Conservation (phyloP, 2,888 invertebrate genomes). For the Agrenia bidenticulata region DNA sequence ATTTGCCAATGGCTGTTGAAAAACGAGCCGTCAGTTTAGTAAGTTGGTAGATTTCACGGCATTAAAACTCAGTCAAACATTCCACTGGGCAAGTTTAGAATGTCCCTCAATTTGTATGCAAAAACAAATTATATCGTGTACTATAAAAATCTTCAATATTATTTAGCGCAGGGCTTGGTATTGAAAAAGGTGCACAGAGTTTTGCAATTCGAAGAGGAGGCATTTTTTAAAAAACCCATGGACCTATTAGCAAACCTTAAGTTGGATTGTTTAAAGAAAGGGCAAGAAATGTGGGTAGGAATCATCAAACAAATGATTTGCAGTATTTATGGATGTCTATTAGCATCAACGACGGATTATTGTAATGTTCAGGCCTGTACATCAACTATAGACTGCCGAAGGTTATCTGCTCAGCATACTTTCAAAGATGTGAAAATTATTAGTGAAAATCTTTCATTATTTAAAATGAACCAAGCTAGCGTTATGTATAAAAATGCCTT, state of each 20-base stretch:
- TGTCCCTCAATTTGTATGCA: background rate
- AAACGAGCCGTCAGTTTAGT: too few relatives aligned
- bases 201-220: background rate
- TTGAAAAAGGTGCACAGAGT: background rate
- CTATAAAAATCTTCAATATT: background rate
- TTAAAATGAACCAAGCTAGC: background rate
- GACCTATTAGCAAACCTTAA: background rate
- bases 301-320: background rate
- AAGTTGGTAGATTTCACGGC: too few relatives aligned
- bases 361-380: background rate
- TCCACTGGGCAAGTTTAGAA: too few relatives aligned
- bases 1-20: background rate
- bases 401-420: background rate
- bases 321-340: background rate
- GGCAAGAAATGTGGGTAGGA: background rate
- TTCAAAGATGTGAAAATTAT: background rate
- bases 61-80: too few relatives aligned
- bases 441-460: background rate
- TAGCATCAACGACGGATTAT: background rate
- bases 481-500: background rate
- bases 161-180: background rate
- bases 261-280: background rate
- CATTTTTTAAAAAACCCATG: background rate
- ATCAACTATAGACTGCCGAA: background rate
- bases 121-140: background rate